A percentile compares a stretch with the other conserved stretches of the same genome.
phyloP scores from a whole-genome alignment of 2,888 invertebrate species.

The Oxyteleia sp. region DNA sequence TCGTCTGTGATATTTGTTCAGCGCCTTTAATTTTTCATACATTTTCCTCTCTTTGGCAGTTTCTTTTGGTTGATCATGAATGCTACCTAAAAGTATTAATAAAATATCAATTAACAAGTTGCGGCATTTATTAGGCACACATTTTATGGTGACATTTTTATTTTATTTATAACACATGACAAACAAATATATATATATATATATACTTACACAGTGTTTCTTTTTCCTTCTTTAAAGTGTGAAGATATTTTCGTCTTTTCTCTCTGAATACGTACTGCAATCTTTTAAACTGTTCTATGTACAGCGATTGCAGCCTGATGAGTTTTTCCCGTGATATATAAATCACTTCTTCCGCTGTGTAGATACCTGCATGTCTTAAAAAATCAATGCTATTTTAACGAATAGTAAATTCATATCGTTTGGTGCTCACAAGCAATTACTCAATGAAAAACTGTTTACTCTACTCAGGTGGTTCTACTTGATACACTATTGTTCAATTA shows the following conservation, averaged over 20 bases:
- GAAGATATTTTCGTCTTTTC: constrained; percentile 92
- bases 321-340: constrained; percentile 92
- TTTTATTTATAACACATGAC: too few relatives aligned
- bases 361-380: constrained; percentile 95
- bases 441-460: constrained; percentile 17
- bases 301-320: constrained; percentile 93
- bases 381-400: constrained; percentile 82
- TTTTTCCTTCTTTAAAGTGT: constrained; percentile 92
- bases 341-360: constrained; percentile 95
- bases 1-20: constrained; percentile 93
- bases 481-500: too few relatives aligned
- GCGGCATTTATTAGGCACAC: too few relatives aligned
- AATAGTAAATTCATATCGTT: constrained; percentile 77
- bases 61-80: constrained; percentile 91
- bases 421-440: constrained; percentile 82
- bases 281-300: constrained; percentile 94
- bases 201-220: constrained; percentile 91
- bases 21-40: constrained; percentile 93
- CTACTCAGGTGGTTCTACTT: too few relatives aligned
- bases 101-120: constrained; percentile 23
- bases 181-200: too few relatives aligned
- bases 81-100: constrained; percentile 89
- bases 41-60: constrained; percentile 92
- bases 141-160: too few relatives aligned
- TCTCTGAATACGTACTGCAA: constrained; percentile 92